Base-by-base conservation (phyloP, 1,140 invertebrate genomes). In the Pseudomyrmex pallidus region DNA sequence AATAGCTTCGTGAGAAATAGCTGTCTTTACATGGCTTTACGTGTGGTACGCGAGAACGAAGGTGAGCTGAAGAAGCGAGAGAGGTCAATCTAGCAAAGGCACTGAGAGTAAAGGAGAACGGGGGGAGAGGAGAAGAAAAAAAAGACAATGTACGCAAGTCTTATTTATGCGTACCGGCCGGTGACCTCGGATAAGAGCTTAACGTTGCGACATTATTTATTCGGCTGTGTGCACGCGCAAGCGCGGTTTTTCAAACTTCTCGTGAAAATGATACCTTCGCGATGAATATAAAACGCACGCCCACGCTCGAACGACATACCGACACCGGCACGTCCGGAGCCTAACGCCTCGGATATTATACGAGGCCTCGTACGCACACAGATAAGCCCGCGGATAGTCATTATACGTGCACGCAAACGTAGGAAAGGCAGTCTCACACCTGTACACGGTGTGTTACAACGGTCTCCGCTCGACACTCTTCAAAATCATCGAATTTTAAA, bases 251-350 rank as follows among this genome's bases (percentile, higher is more conserved):
- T 83, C 66, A 88, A 89, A 86, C 84, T 88, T 86, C 80, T 67
- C 80, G 87, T 88, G 87, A 89, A 89, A 89, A 89, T 89, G 87
- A 89, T 89, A 89, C 87, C 87, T 86, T 67, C 84, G 87, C 87
- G 87, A 89, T 89, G 87, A 88, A 89, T 89, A 89, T 89, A 89
- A 89, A 89, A 89, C 87, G 87, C 84, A 88, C 87, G 87, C 87
- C 87, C 84, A 89, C 87, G 87, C 74, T 74, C 57, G 64, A 44
- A 48, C 78, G 78, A 88, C 87, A 88, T 84, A 85, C 84, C 87
- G 84, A 88, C 87, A 88, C 87, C 84, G 87, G 72, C 70, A 61
- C 84, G 52, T 22, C 68, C 46, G n/a, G 86, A 44, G 10, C 70
- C 70, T 74, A 82, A 82, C 78, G 48, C 70, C 85, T 87, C 74